A percentile compares a stretch with the other conserved stretches of the same genome.
phyloP scores from a whole-genome alignment of 2,888 invertebrate species.

The Linyphia triangularis region DNA sequence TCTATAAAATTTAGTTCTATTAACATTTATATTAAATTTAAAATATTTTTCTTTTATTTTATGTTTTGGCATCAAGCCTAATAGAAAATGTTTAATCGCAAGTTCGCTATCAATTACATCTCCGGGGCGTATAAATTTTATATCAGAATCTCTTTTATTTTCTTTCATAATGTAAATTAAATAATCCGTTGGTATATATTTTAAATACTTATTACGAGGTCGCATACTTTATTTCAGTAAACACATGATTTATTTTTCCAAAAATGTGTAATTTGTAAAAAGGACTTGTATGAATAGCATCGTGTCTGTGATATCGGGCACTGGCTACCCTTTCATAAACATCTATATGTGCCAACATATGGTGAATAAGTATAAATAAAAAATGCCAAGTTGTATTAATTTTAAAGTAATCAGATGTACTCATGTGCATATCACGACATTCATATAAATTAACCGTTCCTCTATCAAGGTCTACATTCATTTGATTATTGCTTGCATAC shows the following conservation, averaged over 20 bases:
- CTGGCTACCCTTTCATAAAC: conserved; percentile 34
- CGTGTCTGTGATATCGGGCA: conserved; percentile 29
- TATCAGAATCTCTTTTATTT: background rate
- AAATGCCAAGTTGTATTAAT: conserved; percentile 28
- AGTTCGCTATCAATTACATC: background rate
- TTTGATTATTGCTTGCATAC: conserved; percentile 20
- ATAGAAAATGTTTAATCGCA: background rate
- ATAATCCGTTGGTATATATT: conserved; percentile 7
- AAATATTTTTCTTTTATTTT: conserved; percentile 1
- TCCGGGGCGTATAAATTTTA: background rate
- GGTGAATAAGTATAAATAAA: conserved; percentile 24
- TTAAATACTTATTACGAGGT: background rate
- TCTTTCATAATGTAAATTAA: background rate
- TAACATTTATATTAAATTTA: background rate
- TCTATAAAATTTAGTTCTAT: background rate
- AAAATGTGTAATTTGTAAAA: conserved; percentile 36
- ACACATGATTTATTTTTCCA: conserved; percentile 22
- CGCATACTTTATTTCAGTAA: conserved; percentile 33
- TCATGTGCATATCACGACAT: background rate
- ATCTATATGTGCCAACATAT: conserved; percentile 37
- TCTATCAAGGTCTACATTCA: conserved; percentile 27
- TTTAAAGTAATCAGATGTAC: conserved; percentile 27
- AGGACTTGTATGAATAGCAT: conserved; percentile 10
- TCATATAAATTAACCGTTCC: conserved; percentile 36
- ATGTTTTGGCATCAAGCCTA: background rate